These are phyloP conservation scores for Neolamprologus brichardi DNA, from an alignment of 2,113 vertebrate genomes.

Conservation along the genomic window DNA sequence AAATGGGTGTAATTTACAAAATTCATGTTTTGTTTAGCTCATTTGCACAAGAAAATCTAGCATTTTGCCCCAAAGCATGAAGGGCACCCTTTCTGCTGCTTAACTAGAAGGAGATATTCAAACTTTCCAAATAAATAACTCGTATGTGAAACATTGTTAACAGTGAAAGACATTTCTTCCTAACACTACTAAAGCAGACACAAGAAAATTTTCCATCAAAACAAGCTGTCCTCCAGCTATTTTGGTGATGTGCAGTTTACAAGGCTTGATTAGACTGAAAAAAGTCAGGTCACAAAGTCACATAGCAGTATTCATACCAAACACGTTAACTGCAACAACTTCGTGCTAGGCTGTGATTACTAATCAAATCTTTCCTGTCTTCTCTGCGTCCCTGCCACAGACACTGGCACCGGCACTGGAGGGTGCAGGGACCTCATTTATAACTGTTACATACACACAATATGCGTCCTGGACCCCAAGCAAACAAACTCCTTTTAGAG, in stretches of 20 bases:
- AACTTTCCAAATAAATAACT: not conserved
- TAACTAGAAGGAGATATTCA: not conserved
- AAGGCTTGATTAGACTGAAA: not conserved
- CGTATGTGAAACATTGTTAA: not conserved
- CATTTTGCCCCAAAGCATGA: not conserved
- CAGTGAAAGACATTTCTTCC: not conserved
- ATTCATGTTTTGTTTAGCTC: not conserved
- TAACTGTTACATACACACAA: not conserved
- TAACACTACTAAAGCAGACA: not conserved
- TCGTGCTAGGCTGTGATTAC: not conserved
- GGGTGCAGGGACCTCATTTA: not conserved
- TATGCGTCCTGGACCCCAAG: not conserved
- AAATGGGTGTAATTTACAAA: not conserved
- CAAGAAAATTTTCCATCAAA: not conserved
- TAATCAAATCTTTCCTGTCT: not conserved
- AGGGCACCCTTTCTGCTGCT: not conserved
- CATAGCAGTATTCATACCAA: not conserved
- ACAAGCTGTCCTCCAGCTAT: not conserved
- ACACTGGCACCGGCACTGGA: not conserved
- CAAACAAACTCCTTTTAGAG: not conserved
- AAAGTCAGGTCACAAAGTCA: not conserved
- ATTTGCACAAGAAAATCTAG: not conserved
- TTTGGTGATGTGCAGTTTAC: not conserved
- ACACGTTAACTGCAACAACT: not conserved
- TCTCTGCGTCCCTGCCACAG: not conserved